Base-by-base conservation (phyloP, 2,797 vertebrate genomes). In the Danio aesculapii region DNA sequence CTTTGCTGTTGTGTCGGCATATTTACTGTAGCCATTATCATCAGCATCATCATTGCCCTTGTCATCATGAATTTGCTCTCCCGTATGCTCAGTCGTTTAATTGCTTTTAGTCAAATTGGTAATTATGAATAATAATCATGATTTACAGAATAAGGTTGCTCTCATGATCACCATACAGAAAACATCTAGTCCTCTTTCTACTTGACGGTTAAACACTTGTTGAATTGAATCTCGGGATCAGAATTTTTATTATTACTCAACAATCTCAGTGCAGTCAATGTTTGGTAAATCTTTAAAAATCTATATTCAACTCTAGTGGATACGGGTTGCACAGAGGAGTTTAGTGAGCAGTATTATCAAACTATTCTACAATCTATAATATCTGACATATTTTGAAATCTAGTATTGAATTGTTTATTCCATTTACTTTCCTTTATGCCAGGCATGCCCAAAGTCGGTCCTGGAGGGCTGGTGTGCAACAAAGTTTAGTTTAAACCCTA, bases 21-120 rank as follows among this genome's bases (percentile, higher is more conserved):
- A 53, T 14, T 77, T 49, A 70, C 57, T 47, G 11, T 57, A 49
- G 9, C 47, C 47, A 39, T 77, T 19, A 68, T 81, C 50, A 68
- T 69, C 70, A 79, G 62, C 53, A 53, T 75, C 75, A 66, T 82
- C 41, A 61, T 66, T 14, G 52, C 46, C 13, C 73, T 75, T 49
- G 47, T 9, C 12, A 44, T 76, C 47, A 16, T 50, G 19, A 55
- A 50, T 21, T 17, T 41, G 41, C 30, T 59, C n/a, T 47, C 17
- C 58, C 47, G 70, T 21, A 41, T 63, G 73, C 66, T 57, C 44
- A 72, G 9, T 66, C 0, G 41, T 43, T 14, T 11, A 17, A 64
- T 39, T 66, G 6, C 21, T 50, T 30, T 44, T 58, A 39, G 17
- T 77, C 44, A 67, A 47, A 46, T 39, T 55, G 3, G 49, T 53